phyloP scores from a whole-genome alignment of 2,888 invertebrate species.

The Polia nebulosa region DNA sequence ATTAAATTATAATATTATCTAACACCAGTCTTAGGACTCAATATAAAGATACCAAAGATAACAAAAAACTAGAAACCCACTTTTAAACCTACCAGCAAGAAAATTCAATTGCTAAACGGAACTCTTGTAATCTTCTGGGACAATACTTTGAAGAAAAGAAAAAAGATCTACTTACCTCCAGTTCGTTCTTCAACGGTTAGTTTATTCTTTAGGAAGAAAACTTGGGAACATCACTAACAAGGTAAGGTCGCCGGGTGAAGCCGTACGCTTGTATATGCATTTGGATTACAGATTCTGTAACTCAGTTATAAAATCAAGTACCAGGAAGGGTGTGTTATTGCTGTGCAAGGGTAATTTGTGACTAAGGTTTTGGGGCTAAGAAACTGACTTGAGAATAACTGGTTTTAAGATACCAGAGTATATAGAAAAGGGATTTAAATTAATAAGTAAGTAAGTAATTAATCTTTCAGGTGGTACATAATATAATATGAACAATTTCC shows the following conservation, averaged over 20 bases:
- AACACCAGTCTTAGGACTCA: too few relatives aligned
- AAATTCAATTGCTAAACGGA: conserved; percentile 31
- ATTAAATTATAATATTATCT: too few relatives aligned
- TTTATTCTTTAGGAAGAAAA: conserved; percentile 48
- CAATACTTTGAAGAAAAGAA: conserved; percentile 16
- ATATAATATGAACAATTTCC: too few relatives aligned
- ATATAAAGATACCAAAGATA: too few relatives aligned
- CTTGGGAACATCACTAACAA: conserved; percentile 54
- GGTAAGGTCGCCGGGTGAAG: conserved; percentile 49
- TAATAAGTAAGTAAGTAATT: too few relatives aligned
- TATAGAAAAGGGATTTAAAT: too few relatives aligned
- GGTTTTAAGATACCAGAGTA: too few relatives aligned
- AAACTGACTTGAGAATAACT: too few relatives aligned
- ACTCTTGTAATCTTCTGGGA: conserved; percentile 25
- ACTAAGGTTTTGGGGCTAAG: neutral
- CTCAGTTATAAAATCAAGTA: conserved; percentile 41
- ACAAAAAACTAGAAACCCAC: neutral
- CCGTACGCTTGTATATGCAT: conserved; percentile 51
- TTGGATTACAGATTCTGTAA: conserved; percentile 38
- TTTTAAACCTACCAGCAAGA: conserved; percentile 2
- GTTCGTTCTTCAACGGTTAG: conserved; percentile 21
- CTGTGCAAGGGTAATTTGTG: neutral
- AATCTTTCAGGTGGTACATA: too few relatives aligned
- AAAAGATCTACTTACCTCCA: conserved; percentile 19
- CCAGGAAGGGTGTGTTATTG: neutral